Conservation (phyloP, 2,113 vertebrate species). For the Dromaius novaehollandiae region DNA sequence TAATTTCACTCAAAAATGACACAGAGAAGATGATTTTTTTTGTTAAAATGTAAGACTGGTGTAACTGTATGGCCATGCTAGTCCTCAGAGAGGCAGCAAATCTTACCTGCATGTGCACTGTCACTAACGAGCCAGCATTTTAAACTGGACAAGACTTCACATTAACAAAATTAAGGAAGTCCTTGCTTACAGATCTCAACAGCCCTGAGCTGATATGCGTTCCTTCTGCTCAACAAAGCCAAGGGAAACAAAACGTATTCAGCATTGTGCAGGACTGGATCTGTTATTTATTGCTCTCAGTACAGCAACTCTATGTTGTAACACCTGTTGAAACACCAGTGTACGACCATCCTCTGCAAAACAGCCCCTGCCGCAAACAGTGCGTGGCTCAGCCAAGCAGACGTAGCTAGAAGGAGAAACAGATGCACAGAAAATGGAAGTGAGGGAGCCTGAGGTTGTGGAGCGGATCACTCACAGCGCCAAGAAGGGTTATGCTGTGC, state of each 20-base stretch:
- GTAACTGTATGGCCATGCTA: neutral
- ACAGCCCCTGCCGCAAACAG: neutral
- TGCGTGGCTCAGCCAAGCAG: neutral
- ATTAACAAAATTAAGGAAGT: neutral
- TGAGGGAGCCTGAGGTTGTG: accelerated
- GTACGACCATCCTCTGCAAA: neutral
- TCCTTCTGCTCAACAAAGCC: neutral
- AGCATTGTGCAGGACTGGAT: neutral
- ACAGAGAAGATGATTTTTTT: neutral
- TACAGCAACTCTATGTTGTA: neutral
- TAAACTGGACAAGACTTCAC: neutral
- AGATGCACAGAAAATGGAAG: neutral
- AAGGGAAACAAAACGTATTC: neutral
- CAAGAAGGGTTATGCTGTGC: neutral
- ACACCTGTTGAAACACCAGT: neutral
- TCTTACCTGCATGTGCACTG: neutral
- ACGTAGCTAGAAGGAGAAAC: neutral
- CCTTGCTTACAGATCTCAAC: neutral
- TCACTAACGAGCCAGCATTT: neutral
- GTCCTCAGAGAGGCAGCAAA: neutral
- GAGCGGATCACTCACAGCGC: accelerated
- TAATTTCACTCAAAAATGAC: neutral
- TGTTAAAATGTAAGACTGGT: neutral
- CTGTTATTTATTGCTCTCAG: neutral
- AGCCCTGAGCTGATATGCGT: neutral